Evolutionary conservation across 2,888 invertebrate species (phyloP).

Genomic region (Willowsia nigromaculata): DNA sequence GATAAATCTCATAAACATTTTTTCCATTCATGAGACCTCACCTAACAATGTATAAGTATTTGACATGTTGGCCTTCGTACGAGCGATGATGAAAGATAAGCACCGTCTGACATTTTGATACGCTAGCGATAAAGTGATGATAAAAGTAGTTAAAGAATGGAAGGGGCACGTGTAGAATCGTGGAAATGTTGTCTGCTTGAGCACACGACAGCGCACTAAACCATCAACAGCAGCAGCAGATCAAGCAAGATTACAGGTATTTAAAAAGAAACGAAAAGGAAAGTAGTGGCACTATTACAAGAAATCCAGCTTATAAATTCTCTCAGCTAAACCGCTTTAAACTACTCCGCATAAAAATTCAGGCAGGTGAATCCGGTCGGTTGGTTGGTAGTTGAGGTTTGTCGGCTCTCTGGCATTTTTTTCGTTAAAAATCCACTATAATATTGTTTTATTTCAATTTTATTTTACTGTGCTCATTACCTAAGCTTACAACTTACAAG

Average conservation of each 20-base stretch:
- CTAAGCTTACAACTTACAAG: too few species aligned
- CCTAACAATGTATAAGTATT: too few species aligned
- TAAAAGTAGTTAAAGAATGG: background rate
- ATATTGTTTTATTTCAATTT: too few species aligned
- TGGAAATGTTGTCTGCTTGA: slow-evolving; percentile 68
- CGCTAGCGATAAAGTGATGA: background rate
- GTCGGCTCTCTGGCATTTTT: background rate
- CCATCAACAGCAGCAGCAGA: background rate
- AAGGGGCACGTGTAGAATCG: slow-evolving; percentile 49
- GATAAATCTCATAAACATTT: too few species aligned
- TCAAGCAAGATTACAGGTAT: background rate
- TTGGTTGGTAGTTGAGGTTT: slow-evolving; percentile 18
- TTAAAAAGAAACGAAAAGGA: background rate
- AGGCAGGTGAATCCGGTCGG: slow-evolving; percentile 60
- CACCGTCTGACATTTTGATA: background rate
- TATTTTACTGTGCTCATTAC: too few species aligned
- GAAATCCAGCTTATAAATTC: background rate
- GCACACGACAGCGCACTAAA: slow-evolving; percentile 75
- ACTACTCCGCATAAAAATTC: background rate
- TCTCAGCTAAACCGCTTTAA: background rate
- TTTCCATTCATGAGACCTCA: too few species aligned
- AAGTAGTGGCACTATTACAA: background rate
- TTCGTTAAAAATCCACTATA: background rate
- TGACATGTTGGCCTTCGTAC: too few species aligned
- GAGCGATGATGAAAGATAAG: background rate